Conservation (phyloP, 2,888 invertebrate genomes). For the Caenorhabditis sulstoni region DNA sequence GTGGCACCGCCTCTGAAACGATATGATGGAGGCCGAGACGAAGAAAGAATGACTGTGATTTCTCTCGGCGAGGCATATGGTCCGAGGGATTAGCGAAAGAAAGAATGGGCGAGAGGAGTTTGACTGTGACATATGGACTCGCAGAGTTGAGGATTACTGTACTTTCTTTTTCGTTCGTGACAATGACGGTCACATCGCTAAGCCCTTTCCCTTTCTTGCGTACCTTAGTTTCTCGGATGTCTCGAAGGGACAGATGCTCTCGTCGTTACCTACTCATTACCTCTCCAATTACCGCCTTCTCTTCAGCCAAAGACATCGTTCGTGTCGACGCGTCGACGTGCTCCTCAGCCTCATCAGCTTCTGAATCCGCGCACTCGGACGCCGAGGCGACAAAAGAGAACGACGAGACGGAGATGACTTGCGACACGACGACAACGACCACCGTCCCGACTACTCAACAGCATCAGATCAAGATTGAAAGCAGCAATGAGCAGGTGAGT, state of each 20-base stretch:
- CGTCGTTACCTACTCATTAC: constrained; percentile 6
- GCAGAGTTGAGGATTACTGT: constrained; percentile 8
- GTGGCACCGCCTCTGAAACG: constrained; percentile 29
- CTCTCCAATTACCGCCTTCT: not conserved
- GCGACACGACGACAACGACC: constrained; percentile 34
- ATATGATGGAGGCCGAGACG: constrained; percentile 1
- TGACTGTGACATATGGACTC: too few species aligned
- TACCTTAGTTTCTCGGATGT: too few species aligned
- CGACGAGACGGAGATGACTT: constrained; percentile 36
- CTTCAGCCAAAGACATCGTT: constrained; percentile 68
- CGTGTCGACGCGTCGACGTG: constrained; percentile 44
- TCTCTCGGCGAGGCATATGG: constrained; percentile 30
- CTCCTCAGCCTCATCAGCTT: constrained; percentile 29
- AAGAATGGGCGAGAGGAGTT: too few species aligned
- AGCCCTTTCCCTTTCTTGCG: too few species aligned
- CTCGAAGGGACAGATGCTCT: constrained; percentile 18
- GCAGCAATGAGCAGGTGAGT: constrained; percentile 50
- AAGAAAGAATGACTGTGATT: constrained; percentile 8
- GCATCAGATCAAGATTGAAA: not conserved
- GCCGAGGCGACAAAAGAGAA: constrained; percentile 23
- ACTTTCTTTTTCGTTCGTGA: too few species aligned
- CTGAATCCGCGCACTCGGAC: constrained; percentile 27
- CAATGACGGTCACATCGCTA: too few species aligned
- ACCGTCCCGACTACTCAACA: too few species aligned
- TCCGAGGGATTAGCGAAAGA: constrained; percentile 23